Evolutionary conservation across 2,888 invertebrate species (phyloP), one percentile per base, ranked within the genome.

Genomic region (Brachyptera risi): DNA sequence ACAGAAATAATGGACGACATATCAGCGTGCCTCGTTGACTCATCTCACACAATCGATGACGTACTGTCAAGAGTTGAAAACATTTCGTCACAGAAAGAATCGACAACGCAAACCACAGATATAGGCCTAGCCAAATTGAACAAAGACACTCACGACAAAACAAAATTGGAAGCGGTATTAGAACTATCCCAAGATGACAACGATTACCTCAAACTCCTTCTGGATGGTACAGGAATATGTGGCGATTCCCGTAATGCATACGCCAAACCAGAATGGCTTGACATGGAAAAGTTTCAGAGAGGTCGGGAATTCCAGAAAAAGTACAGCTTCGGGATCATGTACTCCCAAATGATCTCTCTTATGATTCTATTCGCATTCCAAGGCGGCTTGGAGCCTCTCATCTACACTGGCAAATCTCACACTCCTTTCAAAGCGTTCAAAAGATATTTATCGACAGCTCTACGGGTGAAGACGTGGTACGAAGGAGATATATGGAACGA

Each of bases 401-500:
- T 80, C 3, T 71, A 74, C 23, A 82, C 80, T 1, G 71, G 71
- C 0, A 73, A 75, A 37, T 79, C 81, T 0, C 72, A 76, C 58
- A 78, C 77, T 1, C 76, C 79, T 1, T 71, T 69, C 51, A 74
- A 75, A n/a, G 63, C 65, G 15, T 65, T 63, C 62, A 50, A 50
- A 13, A 40, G 65, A 40, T 83, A 82, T 66, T 59, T 80, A 9
- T 72, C 75, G 9, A 82, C 83, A 0, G 68, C 72, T 0, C 60
- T 68, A 0, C 75, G 79, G 56, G 69, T 81, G 0, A 70, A 72
- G 13, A 72, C 73, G 9, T 83, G 82, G 83, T 79, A 77, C 67
- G 73, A 71, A 27, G 74, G 75, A 4, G 76, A 82, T 68, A 72
- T 79, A 1, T 81, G 77, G 77, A 71, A 75, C 7, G 66, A 71